Percentiles rank a stretch among this genome's conserved stretches.
Conservation (phyloP, 2,888 invertebrate species). For the Cataglyphis altisquamis region DNA sequence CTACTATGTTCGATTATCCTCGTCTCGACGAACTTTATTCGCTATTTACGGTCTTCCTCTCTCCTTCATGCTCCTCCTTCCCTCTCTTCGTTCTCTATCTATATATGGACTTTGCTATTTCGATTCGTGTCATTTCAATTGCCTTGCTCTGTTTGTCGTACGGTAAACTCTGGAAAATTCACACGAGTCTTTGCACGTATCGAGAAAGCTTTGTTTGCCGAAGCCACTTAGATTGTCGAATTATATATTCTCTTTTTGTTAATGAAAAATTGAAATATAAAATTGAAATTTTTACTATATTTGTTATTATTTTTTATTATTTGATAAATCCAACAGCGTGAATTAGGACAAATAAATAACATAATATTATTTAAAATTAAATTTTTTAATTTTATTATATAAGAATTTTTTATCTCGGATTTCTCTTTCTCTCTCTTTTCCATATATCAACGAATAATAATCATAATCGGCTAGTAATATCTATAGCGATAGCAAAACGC, state of each 20-base stretch:
- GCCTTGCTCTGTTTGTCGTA: slow-evolving; percentile 23
- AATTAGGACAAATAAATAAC: background rate
- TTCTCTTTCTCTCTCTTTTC: slow-evolving; percentile 22
- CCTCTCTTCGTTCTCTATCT: slow-evolving; percentile 20
- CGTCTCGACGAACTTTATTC: slow-evolving; percentile 52
- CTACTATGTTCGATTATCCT: slow-evolving; percentile 64
- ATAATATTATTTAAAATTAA: background rate
- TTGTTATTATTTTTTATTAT: background rate
- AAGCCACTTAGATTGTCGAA: background rate
- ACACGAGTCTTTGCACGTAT: slow-evolving; percentile 26
- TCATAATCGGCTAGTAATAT: slow-evolving; percentile 54
- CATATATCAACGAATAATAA: slow-evolving; percentile 40
- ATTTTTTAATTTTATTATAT: background rate
- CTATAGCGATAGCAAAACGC: slow-evolving; percentile 57
- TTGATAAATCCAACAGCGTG: background rate
- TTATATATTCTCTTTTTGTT: background rate
- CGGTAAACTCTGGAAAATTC: slow-evolving; percentile 27
- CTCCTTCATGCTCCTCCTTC: slow-evolving; percentile 22
- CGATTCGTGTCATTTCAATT: slow-evolving; percentile 50
- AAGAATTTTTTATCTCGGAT: background rate
- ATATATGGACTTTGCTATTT: slow-evolving; percentile 31
- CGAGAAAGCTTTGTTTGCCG: slow-evolving; percentile 9
- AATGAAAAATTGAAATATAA: background rate
- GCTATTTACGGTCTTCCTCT: slow-evolving; percentile 55
- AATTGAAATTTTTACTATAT: background rate